phyloP scores from a whole-genome alignment of 2,113 vertebrate genomes.

The Mus pahari region DNA sequence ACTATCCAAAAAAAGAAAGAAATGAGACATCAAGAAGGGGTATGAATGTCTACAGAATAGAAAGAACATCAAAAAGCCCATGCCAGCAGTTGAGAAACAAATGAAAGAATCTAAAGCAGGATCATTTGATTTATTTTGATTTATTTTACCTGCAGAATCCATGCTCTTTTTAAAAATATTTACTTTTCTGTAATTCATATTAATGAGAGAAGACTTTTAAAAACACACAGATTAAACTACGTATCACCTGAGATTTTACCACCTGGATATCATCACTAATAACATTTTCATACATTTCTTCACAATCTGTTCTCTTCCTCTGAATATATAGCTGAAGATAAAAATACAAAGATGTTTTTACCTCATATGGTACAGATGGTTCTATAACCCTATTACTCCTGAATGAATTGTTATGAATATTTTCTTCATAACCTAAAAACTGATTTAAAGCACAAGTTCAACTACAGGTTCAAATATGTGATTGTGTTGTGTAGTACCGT shows the following conservation, averaged over 20 bases:
- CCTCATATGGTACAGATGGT: slow-evolving; percentile 41
- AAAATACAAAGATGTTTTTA: slow-evolving; percentile 68
- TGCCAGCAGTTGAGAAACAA: neutral
- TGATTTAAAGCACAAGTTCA: neutral
- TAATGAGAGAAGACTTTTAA: slow-evolving; percentile 49
- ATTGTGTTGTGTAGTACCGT: neutral
- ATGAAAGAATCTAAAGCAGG: neutral
- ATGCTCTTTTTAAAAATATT: neutral
- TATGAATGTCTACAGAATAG: neutral
- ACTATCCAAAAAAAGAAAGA: neutral
- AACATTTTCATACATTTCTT: slow-evolving; percentile 68
- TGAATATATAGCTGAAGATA: slow-evolving; percentile 53
- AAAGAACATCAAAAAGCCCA: neutral
- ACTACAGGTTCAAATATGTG: neutral
- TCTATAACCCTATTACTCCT: slow-evolving; percentile 53
- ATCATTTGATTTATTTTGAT: slow-evolving; percentile 30
- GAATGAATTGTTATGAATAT: slow-evolving; percentile 4
- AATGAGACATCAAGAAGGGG: neutral
- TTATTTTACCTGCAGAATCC: neutral
- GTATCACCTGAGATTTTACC: slow-evolving; percentile 70
- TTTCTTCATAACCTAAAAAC: slow-evolving; percentile 24
- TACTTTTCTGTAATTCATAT: slow-evolving; percentile 21
- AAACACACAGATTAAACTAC: slow-evolving; percentile 62
- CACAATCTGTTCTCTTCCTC: slow-evolving; percentile 72
- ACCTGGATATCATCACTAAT: slow-evolving; percentile 77